phyloP scores from a whole-genome alignment of 2,797 vertebrate species.

The Pseudochromis fuscus region DNA sequence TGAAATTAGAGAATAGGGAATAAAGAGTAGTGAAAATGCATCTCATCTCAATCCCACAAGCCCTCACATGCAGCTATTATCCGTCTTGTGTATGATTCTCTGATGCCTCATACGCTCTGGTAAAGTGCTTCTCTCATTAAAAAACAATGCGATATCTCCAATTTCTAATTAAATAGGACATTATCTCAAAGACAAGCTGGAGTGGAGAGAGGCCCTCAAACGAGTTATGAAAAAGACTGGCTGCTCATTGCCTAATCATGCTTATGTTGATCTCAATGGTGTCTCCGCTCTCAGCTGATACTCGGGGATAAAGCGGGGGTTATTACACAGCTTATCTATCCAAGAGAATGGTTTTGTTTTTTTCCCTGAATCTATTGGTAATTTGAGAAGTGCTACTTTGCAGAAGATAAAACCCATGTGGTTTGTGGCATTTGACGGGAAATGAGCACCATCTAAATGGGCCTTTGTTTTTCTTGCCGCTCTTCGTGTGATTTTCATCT shows the following conservation, averaged over 20 bases:
- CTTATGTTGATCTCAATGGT: constrained; percentile 87
- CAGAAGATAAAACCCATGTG: constrained; percentile 65
- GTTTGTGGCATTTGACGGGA: constrained; percentile 69
- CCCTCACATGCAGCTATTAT: constrained; percentile 72
- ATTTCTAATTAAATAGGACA: constrained; percentile 94
- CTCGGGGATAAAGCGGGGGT: constrained; percentile 82
- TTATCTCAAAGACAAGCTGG: constrained; percentile 88
- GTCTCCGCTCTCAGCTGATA: constrained; percentile 86
- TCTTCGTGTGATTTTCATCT: constrained; percentile 46
- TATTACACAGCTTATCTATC: constrained; percentile 86
- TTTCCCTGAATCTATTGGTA: constrained; percentile 67
- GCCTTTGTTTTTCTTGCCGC: constrained; percentile 53
- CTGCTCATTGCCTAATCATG: constrained; percentile 85
- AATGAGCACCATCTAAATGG: constrained; percentile 62
- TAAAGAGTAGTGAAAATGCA: constrained; percentile 76
- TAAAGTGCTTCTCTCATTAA: constrained; percentile 87
- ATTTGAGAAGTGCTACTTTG: constrained; percentile 75
- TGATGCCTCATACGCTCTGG: constrained; percentile 76
- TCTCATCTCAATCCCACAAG: constrained; percentile 74
- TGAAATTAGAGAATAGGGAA: constrained; percentile 66
- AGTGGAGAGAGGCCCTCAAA: constrained; percentile 85
- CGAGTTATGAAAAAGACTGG: constrained; percentile 90
- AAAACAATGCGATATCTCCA: constrained; percentile 88
- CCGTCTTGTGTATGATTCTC: constrained; percentile 78
- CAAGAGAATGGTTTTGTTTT: constrained; percentile 74